Conservation (phyloP, 2,113 vertebrate genomes). For the Lanius ludovicianus region DNA sequence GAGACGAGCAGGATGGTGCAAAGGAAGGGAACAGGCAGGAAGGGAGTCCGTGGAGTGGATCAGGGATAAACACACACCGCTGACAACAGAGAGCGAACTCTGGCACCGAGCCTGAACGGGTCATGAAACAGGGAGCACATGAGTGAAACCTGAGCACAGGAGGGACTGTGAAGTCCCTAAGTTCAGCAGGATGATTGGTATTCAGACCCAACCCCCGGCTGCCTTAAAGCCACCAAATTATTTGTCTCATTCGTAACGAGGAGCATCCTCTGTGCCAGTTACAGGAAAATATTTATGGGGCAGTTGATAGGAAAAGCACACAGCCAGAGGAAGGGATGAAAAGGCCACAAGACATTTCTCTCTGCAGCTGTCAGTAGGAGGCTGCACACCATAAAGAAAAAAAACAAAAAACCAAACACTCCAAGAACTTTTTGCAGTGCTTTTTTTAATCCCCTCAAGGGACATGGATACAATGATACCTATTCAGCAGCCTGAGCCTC, state of each 20-base stretch:
- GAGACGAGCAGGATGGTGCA: not conserved
- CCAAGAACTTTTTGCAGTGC: not conserved
- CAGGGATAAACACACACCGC: not conserved
- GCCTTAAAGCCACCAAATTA: accelerated
- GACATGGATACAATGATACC: constrained; percentile 34
- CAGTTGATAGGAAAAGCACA: constrained; percentile 20
- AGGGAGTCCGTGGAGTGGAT: not conserved
- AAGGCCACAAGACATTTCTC: constrained; percentile 21
- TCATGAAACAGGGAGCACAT: not conserved
- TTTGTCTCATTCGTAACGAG: not conserved
- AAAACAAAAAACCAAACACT: not conserved
- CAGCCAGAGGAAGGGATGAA: constrained; percentile 8
- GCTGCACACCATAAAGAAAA: not conserved
- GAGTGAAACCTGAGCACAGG: not conserved
- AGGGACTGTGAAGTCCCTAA: not conserved
- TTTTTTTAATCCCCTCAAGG: not conserved
- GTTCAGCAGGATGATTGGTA: not conserved
- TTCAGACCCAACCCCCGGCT: not conserved
- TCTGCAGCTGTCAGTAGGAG: constrained; percentile 48
- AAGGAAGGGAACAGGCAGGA: not conserved
- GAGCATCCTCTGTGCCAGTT: not conserved
- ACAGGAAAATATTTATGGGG: constrained; percentile 17
- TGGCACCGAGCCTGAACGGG: not conserved
- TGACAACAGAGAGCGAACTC: not conserved
- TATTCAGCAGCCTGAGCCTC: constrained; percentile 34